A percentile compares a stretch with the other conserved stretches of the same genome.
phyloP scores from a whole-genome alignment of 2,113 vertebrate genomes.

The Aspidoscelis tigris region DNA sequence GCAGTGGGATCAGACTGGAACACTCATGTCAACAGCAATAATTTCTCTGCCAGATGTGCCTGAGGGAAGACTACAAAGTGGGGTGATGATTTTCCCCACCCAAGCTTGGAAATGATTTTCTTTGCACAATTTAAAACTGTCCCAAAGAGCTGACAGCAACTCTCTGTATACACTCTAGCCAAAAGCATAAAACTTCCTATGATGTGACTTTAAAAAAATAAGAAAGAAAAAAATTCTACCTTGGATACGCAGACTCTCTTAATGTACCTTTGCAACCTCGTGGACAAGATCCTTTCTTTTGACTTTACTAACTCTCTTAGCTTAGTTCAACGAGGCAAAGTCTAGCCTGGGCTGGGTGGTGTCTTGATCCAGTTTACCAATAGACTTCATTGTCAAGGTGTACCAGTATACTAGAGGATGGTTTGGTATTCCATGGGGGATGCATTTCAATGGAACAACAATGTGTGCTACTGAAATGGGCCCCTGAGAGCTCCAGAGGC shows the following conservation, averaged over 20 bases:
- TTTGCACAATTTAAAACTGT: slow-evolving; percentile 56
- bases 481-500: no score
- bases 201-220: slow-evolving; percentile 1
- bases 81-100: neutral
- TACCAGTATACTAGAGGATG: no score
- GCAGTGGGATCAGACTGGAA: slow-evolving; percentile 53
- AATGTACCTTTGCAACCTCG: neutral
- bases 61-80: slow-evolving; percentile 64
- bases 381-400: no score
- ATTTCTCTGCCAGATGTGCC: slow-evolving; percentile 54
- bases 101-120: slow-evolving; percentile 50
- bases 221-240: neutral
- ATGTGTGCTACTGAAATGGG: no score
- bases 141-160: slow-evolving; percentile 52
- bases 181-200: slow-evolving; percentile 53
- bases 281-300: neutral
- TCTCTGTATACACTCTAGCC: slow-evolving; percentile 35
- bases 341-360: no score
- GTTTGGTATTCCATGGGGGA: no score
- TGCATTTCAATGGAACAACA: no score
- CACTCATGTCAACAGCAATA: slow-evolving; percentile 44
- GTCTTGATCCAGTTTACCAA: no score
- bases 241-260: slow-evolving; percentile 46
- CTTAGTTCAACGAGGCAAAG: no score
- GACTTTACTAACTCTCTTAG: neutral